Conservation (phyloP, 1,140 invertebrate genomes). For the Sycophaga agraensis region DNA sequence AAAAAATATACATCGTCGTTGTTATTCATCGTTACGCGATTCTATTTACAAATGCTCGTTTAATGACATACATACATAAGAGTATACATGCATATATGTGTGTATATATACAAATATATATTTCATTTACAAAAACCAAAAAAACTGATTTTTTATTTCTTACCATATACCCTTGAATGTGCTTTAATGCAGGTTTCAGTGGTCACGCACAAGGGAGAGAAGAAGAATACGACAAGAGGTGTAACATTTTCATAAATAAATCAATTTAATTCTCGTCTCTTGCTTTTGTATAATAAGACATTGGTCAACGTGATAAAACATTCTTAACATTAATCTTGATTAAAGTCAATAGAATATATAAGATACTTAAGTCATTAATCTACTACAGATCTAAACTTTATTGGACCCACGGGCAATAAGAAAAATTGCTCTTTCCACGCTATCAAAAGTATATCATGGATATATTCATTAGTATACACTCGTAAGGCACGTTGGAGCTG, state of each 20-base stretch:
- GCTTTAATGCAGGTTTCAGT: too few relatives aligned
- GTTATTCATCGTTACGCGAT: conserved; percentile 31
- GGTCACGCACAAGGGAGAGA: not conserved
- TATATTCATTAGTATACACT: not conserved
- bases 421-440: not conserved
- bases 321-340: conserved; percentile 5
- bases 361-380: not conserved
- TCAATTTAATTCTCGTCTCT: conserved; percentile 11
- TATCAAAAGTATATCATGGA: too few relatives aligned
- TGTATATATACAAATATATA: conserved; percentile 29
- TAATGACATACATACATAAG: conserved; percentile 28
- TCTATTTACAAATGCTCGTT: conserved; percentile 30
- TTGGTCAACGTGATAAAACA: conserved; percentile 14
- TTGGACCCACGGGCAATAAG: conserved; percentile 7
- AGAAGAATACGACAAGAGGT: not conserved
- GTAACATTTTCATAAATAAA: conserved; percentile 15
- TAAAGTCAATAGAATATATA: conserved; percentile 1
- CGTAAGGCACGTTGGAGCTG: conserved; percentile 14
- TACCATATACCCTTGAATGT: too few relatives aligned
- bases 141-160: too few relatives aligned
- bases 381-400: not conserved
- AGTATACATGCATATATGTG: conserved; percentile 27
- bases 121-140: conserved; percentile 31
- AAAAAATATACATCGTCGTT: conserved; percentile 30
- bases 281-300: conserved; percentile 4